These are phyloP conservation scores for Egretta garzetta DNA, from an alignment of 2,113 vertebrate genomes.

Conservation along the genomic window DNA sequence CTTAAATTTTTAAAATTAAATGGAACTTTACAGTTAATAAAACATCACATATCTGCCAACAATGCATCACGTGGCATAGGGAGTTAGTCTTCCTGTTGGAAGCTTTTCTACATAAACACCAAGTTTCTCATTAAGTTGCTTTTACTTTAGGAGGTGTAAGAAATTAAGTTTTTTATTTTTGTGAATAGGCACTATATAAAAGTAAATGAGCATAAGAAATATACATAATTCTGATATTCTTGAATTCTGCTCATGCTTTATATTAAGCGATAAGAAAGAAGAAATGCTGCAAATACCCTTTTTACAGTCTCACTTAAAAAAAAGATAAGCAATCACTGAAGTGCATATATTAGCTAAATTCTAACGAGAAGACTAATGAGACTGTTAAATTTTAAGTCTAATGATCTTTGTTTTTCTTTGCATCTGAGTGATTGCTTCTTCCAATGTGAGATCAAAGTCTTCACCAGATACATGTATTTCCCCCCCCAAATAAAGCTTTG, in stretches of 20 bases:
- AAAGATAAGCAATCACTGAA: constrained; percentile 45
- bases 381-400: constrained; percentile 65
- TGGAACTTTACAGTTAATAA: constrained; percentile 1
- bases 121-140: constrained; percentile 7
- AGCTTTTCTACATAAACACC: constrained; percentile 4
- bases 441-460: not conserved
- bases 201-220: constrained; percentile 29
- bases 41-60: not conserved
- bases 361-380: constrained; percentile 59
- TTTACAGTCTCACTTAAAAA: constrained; percentile 47
- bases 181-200: constrained; percentile 26
- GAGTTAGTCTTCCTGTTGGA: not conserved
- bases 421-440: constrained; percentile 4
- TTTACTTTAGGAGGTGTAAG: not conserved
- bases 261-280: not conserved
- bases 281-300: constrained; percentile 17
- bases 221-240: not conserved
- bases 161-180: constrained; percentile 38
- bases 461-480: not conserved
- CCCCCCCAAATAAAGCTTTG: not conserved
- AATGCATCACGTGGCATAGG: not conserved
- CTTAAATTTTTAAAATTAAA: not conserved
- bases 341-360: constrained; percentile 57
- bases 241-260: constrained; percentile 35
- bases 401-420: constrained; percentile 35